Percentiles rank a stretch among this genome's conserved stretches.
phyloP scores from a whole-genome alignment of 2,888 invertebrate species.

The Zhuqinia jingwanae region DNA sequence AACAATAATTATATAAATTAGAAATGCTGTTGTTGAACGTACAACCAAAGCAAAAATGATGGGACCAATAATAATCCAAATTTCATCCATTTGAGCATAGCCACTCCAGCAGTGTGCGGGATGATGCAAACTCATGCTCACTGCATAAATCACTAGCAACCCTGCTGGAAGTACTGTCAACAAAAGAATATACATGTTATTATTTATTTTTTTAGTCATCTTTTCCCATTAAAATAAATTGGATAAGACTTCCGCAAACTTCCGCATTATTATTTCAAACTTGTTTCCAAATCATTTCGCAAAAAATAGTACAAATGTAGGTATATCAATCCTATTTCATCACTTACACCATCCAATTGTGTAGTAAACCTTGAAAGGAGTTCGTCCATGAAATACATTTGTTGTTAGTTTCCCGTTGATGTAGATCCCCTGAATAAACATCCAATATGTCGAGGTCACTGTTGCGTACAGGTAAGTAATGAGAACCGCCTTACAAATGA shows the following conservation, averaged over 20 bases:
- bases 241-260: too few species aligned
- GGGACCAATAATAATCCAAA: constrained; percentile 14
- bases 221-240: too few species aligned
- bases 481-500: constrained; percentile 83
- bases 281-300: too few species aligned
- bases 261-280: too few species aligned
- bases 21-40: neutral
- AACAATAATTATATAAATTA: neutral
- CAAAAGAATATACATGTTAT: neutral
- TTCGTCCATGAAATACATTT: constrained; percentile 82
- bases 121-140: neutral
- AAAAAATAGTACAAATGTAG: too few species aligned
- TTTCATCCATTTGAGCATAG: neutral
- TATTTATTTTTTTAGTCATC: too few species aligned
- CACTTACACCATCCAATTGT: constrained; percentile 84
- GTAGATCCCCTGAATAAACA: constrained; percentile 82
- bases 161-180: neutral
- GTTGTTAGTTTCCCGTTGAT: constrained; percentile 81
- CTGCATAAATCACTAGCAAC: neutral
- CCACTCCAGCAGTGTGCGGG: neutral
- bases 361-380: constrained; percentile 82
- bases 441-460: constrained; percentile 84
- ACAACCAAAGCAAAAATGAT: neutral
- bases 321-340: too few species aligned
- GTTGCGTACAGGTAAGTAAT: constrained; percentile 82